Conservation (phyloP, 2,888 invertebrate genomes). For the Teleiodes luculella region DNA sequence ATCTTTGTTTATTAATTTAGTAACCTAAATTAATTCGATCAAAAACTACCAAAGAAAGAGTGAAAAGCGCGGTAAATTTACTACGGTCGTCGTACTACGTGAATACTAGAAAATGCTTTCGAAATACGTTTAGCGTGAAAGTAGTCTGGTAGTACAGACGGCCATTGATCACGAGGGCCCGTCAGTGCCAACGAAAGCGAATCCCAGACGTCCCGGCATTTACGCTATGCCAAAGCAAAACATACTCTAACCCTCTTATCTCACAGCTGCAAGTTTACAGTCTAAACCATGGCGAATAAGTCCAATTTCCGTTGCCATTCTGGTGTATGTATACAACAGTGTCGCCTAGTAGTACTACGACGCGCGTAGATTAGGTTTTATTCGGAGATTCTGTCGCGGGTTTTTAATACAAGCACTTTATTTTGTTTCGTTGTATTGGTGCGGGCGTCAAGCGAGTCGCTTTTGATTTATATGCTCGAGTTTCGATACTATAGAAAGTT, state of each 20-base stretch:
- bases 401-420: conserved; percentile 4
- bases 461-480: background rate
- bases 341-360: background rate
- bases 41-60: background rate
- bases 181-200: conserved; percentile 66
- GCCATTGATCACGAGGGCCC: conserved; percentile 63
- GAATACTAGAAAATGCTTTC: conserved; percentile 33
- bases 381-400: background rate
- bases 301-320: background rate
- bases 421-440: background rate
- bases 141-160: conserved; percentile 61
- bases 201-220: conserved; percentile 35
- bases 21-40: too few species aligned
- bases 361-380: conserved; percentile 6
- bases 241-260: background rate
- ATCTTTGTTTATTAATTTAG: too few species aligned
- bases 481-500: background rate
- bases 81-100: background rate
- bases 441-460: background rate
- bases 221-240: background rate
- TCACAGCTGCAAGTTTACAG: background rate
- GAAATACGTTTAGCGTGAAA: conserved; percentile 57
- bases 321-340: background rate
- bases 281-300: background rate
- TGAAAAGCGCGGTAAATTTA: background rate